Percentiles rank a stretch among this genome's conserved stretches.
Conservation (phyloP, 2,113 vertebrate genomes). For the Elgaria multicarinata region DNA sequence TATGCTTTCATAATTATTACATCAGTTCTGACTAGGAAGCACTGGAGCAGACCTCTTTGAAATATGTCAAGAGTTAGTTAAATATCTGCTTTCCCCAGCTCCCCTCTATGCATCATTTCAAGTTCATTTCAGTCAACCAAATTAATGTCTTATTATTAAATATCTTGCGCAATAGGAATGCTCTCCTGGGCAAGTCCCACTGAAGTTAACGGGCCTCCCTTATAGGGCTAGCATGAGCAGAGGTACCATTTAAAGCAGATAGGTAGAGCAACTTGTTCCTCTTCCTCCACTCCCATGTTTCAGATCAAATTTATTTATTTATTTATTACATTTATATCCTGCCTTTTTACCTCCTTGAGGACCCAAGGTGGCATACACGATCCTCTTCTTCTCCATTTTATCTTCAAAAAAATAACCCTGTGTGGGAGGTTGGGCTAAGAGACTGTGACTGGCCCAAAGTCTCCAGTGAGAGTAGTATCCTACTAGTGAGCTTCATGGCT, state of each 20-base stretch:
- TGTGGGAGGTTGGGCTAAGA: too few species aligned
- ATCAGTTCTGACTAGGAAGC: not conserved
- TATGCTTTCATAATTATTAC: not conserved
- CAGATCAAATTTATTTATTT: too few species aligned
- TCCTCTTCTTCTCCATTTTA: too few species aligned
- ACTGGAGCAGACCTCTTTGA: not conserved
- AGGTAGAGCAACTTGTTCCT: too few species aligned
- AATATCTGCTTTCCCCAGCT: not conserved
- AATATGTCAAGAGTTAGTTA: constrained; percentile 7
- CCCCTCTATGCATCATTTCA: not conserved
- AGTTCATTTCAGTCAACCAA: constrained; percentile 2
- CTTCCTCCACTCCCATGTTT: too few species aligned
- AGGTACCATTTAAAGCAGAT: not conserved
- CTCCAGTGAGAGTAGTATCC: too few species aligned
- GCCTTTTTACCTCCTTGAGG: too few species aligned
- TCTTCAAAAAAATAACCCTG: too few species aligned
- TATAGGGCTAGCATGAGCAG: not conserved
- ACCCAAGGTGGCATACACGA: too few species aligned
- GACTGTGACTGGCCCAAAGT: too few species aligned
- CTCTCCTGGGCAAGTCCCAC: not conserved
- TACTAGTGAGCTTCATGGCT: too few species aligned
- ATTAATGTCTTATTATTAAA: not conserved
- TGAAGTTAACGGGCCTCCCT: not conserved
- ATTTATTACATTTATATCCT: too few species aligned
- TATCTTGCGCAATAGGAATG: not conserved